Evolutionary conservation across 1,140 invertebrate species (phyloP).

Genomic region (Sinonovacula constricta): DNA sequence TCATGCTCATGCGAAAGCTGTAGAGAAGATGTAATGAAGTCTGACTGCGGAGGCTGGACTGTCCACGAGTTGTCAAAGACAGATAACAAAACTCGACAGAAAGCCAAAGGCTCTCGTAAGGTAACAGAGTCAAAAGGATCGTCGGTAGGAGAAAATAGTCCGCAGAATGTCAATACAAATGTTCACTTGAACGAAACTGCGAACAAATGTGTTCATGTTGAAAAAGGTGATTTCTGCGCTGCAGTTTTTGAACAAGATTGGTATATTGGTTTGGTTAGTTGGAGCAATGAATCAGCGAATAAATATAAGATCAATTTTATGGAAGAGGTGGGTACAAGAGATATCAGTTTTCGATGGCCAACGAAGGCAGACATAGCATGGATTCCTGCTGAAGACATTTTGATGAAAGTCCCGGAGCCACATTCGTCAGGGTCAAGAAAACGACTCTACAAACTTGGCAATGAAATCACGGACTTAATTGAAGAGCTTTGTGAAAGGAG

Average conservation of each 20-base stretch:
- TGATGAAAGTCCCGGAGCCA: conserved; percentile 9
- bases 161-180: conserved; percentile 11
- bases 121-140: conserved; percentile 10
- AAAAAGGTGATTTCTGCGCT: not conserved
- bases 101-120: conserved; percentile 17
- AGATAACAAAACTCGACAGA: conserved; percentile 20
- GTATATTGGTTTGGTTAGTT: conserved; percentile 22
- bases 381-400: not conserved
- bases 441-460: conserved; percentile 7
- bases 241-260: conserved; percentile 2
- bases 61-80: too few species aligned
- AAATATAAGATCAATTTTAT: conserved; percentile 22
- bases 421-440: not conserved
- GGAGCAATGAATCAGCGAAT: conserved; percentile 6
- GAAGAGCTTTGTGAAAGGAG: conserved; percentile 3
- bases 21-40: too few species aligned
- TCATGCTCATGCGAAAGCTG: conserved; percentile 9
- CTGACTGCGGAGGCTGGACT: too few species aligned
- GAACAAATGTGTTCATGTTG: not conserved
- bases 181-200: not conserved
- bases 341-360: conserved; percentile 8
- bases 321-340: conserved; percentile 4
- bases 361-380: not conserved
- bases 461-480: conserved; percentile 10
- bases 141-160: not conserved